Percentiles rank a stretch among this genome's conserved stretches.
These are phyloP conservation scores for Mya arenaria DNA, from an alignment of 1,140 invertebrate species.

Conservation along the genomic window DNA sequence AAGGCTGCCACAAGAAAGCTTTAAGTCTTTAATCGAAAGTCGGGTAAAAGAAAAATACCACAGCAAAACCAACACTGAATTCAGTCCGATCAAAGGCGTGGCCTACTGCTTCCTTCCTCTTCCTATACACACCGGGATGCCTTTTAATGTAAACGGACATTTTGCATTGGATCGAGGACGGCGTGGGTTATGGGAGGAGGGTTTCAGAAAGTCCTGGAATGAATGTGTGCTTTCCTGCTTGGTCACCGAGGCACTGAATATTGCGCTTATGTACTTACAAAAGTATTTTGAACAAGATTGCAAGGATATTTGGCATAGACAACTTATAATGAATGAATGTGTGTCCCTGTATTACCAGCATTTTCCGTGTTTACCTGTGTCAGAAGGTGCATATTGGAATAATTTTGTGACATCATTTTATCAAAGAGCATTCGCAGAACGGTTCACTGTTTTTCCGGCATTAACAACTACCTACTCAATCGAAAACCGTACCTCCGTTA, in stretches of 20 bases:
- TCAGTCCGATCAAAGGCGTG: neutral
- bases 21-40: neutral
- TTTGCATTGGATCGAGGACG: conserved; percentile 75
- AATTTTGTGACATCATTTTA: neutral
- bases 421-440: neutral
- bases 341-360: neutral
- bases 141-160: conserved; percentile 75
- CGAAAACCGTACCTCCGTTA: too few species aligned
- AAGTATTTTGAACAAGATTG: neutral
- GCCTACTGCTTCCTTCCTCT: conserved; percentile 76
- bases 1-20: neutral
- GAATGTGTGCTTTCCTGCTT: conserved; percentile 49
- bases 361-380: neutral
- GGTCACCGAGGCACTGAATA: conserved; percentile 62
- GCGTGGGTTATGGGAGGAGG: conserved; percentile 63
- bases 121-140: conserved; percentile 70
- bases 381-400: neutral
- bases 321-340: neutral
- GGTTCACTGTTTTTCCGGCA: neutral
- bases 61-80: neutral
- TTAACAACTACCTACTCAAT: neutral
- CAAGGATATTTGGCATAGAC: neutral
- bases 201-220: conserved; percentile 67
- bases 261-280: conserved; percentile 36
- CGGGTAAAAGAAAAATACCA: neutral